Percentiles rank a stretch among this genome's conserved stretches.
Evolutionary conservation across 2,113 vertebrate species (phyloP).

Genomic region (Pygoscelis adeliae): DNA sequence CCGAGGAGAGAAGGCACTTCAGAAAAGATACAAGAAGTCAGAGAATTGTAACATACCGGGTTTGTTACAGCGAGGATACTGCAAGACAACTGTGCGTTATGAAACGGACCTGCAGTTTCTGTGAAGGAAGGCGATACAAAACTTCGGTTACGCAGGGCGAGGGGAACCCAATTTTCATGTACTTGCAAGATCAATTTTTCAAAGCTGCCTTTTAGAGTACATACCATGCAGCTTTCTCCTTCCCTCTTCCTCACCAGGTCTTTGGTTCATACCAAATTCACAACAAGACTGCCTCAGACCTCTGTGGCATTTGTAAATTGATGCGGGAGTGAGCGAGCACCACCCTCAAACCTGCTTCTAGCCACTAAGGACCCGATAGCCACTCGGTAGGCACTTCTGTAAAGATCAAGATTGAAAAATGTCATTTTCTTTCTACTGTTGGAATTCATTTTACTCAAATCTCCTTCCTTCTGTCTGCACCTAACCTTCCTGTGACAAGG

Average conservation of each 20-base stretch:
- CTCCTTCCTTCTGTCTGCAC: not conserved
- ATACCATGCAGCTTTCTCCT: not conserved
- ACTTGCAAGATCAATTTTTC: not conserved
- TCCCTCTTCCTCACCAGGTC: not conserved
- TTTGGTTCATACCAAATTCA: not conserved
- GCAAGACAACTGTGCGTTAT: not conserved
- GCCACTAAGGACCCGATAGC: not conserved
- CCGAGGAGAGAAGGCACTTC: not conserved
- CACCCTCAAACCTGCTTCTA: not conserved
- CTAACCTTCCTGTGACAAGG: not conserved
- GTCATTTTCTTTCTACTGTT: not conserved
- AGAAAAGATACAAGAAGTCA: not conserved
- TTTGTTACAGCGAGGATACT: not conserved
- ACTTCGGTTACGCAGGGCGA: not conserved
- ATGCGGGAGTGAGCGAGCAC: accelerated
- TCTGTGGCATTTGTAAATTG: not conserved
- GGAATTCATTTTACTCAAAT: not conserved
- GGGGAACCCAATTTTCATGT: not conserved
- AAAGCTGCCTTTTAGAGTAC: not conserved
- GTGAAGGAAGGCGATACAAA: not conserved
- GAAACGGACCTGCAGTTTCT: not conserved
- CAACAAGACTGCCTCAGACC: not conserved
- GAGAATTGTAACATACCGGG: too few relatives aligned
- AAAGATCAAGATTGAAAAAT: not conserved
- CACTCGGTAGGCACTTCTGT: not conserved